These are phyloP conservation scores for Neoarius graeffei DNA, from an alignment of 2,113 vertebrate genomes.

Conservation along the genomic window DNA sequence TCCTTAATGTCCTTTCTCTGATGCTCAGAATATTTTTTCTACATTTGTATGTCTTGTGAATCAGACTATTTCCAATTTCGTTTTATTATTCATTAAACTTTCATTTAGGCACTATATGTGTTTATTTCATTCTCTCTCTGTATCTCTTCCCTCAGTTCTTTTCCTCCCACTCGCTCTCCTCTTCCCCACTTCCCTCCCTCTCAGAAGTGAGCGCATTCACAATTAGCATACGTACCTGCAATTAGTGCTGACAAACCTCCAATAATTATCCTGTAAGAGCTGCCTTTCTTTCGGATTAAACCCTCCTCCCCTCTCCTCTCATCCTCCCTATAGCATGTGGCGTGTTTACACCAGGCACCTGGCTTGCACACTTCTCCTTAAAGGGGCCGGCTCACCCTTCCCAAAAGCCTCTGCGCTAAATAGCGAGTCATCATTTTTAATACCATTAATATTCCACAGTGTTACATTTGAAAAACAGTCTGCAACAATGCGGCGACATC, in stretches of 20 bases:
- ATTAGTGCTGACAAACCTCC: conserved; percentile 74
- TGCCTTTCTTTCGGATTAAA: conserved; percentile 58
- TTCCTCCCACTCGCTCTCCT: conserved; percentile 53
- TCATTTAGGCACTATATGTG: background rate
- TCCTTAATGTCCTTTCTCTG: background rate
- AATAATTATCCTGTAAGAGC: conserved; percentile 69
- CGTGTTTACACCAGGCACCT: background rate
- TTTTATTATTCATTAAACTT: background rate
- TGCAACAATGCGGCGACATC: too few species aligned
- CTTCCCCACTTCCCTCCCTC: conserved; percentile 44
- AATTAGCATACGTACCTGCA: conserved; percentile 74
- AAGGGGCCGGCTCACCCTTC: too few species aligned
- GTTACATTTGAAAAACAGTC: too few species aligned
- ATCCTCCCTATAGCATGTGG: background rate
- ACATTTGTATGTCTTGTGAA: background rate
- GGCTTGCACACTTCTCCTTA: background rate
- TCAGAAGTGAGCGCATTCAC: conserved; percentile 67
- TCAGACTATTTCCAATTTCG: background rate
- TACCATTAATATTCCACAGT: too few species aligned
- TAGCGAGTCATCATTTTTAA: too few species aligned
- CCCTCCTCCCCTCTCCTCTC: conserved; percentile 7
- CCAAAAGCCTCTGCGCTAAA: too few species aligned
- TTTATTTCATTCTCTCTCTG: conserved; percentile 15
- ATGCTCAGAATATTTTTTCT: background rate
- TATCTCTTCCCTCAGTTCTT: background rate